These are phyloP conservation scores for Pseudonaja textilis DNA, from an alignment of 2,113 vertebrate genomes.

Conservation along the genomic window DNA sequence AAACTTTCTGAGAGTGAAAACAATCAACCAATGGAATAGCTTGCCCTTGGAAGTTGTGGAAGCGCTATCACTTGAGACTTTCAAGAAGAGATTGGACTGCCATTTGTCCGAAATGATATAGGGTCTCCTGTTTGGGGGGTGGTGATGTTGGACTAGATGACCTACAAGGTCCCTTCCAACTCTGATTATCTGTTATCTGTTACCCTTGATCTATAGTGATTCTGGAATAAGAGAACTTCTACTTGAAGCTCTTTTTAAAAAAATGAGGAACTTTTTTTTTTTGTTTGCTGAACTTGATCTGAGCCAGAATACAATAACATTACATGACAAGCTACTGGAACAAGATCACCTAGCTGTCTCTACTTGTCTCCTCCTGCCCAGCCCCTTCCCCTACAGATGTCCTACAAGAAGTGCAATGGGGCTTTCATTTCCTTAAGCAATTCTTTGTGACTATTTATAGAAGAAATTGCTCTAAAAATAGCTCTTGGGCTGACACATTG, in stretches of 20 bases:
- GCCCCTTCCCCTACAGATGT: neutral
- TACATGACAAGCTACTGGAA: conserved; percentile 38
- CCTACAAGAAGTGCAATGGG: conserved; percentile 50
- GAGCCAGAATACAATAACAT: conserved; percentile 22
- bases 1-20: no score
- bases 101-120: no score
- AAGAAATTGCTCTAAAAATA: conserved; percentile 60
- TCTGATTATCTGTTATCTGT: no score
- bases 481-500: conserved; percentile 47
- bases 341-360: conserved; percentile 41
- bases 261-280: neutral
- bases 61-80: no score
- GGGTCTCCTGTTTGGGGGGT: no score
- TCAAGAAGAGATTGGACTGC: no score
- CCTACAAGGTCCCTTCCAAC: no score
- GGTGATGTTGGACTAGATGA: no score
- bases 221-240: conserved; percentile 12
- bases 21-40: no score
- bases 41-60: no score
- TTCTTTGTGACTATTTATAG: conserved; percentile 66
- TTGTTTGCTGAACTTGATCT: conserved; percentile 36
- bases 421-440: conserved; percentile 62
- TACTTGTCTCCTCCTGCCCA: neutral
- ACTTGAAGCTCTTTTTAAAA: conserved; percentile 23
- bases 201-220: conserved; percentile 18